Evolutionary conservation across 2,113 vertebrate species (phyloP), one percentile per base, ranked within the genome.

Genomic region (rat (Rattus norvegicus)): DNA sequence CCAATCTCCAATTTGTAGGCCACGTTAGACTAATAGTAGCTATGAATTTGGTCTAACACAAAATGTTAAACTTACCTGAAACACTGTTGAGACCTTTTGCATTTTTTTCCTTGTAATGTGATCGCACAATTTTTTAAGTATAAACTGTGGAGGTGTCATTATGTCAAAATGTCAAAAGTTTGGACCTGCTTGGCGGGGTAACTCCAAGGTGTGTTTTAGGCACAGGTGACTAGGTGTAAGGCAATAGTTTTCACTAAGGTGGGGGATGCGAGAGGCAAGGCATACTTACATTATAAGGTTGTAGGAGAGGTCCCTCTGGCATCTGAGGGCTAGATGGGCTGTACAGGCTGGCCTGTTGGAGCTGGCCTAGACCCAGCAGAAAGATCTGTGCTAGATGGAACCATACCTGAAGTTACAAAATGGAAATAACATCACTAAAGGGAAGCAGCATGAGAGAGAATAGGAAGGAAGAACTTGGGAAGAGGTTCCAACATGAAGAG

Each of bases 391-490:
- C 70, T 90, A 47, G 73, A 92, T 72, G 73, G 39, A 92, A 65
- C 43, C n/a, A 76, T 56, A 56, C n/a, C 33, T 93, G 43, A 81
- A 65, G 63, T 88, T 93, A 81, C 54, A 67, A 69, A 89, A 69
- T 88, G 43, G 84, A 83, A 77, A 77, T 89, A 61, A 61, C 43
- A 52, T 95, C 70, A 77, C 88, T 84, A 59, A 88, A 91, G 83
- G 24, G 80, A 56, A 84, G 56, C 67, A 91, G 65, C 86, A 63
- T 87, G 79, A 91, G 95, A 95, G 65, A 92, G 73, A 95, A 95
- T 70, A 88, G n/a, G 43, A 33, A 93, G 93, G 83, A 80, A 90
- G 79, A 93, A 84, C 49, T 93, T n/a, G 87, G 84, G 39, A 65
- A 95, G 93, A 93, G 61, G 47, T 49, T 93, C 54, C 16, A 24